phyloP scores from a whole-genome alignment of 35 echinoderm and acorn worm species.

The Holothuria glaberrima region DNA sequence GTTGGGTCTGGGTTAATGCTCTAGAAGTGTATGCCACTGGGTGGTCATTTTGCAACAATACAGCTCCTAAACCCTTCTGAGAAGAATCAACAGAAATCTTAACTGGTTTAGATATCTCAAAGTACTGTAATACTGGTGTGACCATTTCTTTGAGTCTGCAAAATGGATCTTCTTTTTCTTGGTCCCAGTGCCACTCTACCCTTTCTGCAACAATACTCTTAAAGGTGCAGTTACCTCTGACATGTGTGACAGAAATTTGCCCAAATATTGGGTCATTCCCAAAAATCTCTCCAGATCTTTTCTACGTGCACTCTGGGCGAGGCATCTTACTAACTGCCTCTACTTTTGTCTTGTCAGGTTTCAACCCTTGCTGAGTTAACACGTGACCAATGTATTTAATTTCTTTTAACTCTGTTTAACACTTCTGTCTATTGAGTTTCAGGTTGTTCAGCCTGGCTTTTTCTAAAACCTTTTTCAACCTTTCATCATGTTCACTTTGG shows the following conservation, averaged over 20 bases:
- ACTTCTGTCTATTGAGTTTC: conserved; percentile 1
- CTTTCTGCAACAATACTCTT: conserved; percentile 5
- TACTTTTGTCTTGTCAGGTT: not conserved
- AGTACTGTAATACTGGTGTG: too few relatives aligned
- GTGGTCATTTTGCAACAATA: too few relatives aligned
- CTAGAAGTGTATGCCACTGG: conserved; percentile 46
- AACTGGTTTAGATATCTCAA: too few relatives aligned
- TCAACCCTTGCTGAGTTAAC: not conserved
- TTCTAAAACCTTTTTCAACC: not conserved
- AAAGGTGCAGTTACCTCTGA: too few relatives aligned
- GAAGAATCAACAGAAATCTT: conserved; percentile 21
- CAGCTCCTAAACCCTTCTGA: conserved; percentile 12
- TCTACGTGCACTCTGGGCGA: not conserved
- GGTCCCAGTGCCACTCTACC: conserved; percentile 18
- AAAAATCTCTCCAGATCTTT: conserved; percentile 9
- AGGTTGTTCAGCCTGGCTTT: too few relatives aligned
- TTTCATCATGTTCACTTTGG: too few relatives aligned
- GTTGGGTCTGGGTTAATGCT: conserved; percentile 34
- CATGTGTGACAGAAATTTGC: too few relatives aligned
- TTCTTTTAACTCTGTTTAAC: not conserved
- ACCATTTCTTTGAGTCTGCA: too few relatives aligned
- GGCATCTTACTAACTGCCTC: too few relatives aligned
- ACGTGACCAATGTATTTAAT: conserved; percentile 1
- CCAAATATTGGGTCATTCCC: too few relatives aligned
- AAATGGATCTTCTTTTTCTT: not conserved